A percentile compares a stretch with the other conserved stretches of the same genome.
Conservation (phyloP, 2,888 invertebrate genomes). For the Entomobrya multifasciata region DNA sequence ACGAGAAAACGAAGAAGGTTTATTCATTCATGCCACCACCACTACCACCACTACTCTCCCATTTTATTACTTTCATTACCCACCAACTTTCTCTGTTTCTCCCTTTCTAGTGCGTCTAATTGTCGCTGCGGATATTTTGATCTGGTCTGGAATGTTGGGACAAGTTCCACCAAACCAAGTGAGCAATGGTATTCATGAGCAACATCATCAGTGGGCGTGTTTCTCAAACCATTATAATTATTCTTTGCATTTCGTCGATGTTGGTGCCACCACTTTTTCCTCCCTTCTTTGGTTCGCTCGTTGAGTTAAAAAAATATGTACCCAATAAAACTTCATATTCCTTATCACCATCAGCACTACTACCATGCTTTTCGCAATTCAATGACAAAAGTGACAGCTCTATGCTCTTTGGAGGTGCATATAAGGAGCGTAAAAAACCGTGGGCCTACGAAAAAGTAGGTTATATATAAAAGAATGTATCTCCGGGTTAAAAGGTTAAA, state of each 20-base stretch:
- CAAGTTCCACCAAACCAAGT: constrained; percentile 1
- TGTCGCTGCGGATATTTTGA: constrained; percentile 72
- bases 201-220: constrained; percentile 66
- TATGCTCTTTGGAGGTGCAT: too few species aligned
- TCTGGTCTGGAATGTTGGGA: constrained; percentile 67
- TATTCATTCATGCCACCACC: constrained; percentile 44
- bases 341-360: too few species aligned
- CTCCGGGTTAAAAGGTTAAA: too few species aligned
- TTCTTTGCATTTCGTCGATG: constrained; percentile 46
- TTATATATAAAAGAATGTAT: too few species aligned
- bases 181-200: constrained; percentile 2
- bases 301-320: neutral
- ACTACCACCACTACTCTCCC: constrained; percentile 41
- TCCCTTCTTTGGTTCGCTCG: neutral
- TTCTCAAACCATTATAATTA: constrained; percentile 59
- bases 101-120: constrained; percentile 54
- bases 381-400: constrained; percentile 13
- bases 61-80: constrained; percentile 71
- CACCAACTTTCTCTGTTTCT: constrained; percentile 53
- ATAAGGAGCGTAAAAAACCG: neutral
- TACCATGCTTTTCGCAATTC: too few species aligned
- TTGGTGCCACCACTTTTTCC: constrained; percentile 5
- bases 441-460: too few species aligned
- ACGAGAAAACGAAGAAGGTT: constrained; percentile 31
- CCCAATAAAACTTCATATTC: too few species aligned